phyloP scores from a whole-genome alignment of 2,797 vertebrate genomes.

The Tamandua tetradactyla region DNA sequence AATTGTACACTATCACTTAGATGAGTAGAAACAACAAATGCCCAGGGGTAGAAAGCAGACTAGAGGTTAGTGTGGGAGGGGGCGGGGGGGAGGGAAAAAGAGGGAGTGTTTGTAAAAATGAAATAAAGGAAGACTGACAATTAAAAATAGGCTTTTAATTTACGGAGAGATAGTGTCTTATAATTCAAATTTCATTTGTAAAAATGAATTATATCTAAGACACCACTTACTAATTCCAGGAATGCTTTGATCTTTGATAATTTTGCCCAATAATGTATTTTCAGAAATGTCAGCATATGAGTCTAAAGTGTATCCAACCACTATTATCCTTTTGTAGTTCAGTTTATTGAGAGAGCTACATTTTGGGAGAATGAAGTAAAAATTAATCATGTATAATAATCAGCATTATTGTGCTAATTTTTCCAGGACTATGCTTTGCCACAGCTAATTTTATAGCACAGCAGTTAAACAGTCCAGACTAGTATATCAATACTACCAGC shows the following conservation, averaged over 20 bases:
- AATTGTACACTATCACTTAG: too few species aligned
- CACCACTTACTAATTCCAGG: not conserved
- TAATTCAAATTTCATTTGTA: conserved; percentile 38
- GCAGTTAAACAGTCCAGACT: not conserved
- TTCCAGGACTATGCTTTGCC: not conserved
- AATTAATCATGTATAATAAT: not conserved
- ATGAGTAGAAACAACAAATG: too few species aligned
- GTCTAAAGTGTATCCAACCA: not conserved
- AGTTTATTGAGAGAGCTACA: not conserved
- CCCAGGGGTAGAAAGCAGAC: too few species aligned
- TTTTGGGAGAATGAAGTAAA: not conserved
- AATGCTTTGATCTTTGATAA: not conserved
- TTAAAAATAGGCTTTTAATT: not conserved
- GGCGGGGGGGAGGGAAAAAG: too few species aligned
- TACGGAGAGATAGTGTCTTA: not conserved
- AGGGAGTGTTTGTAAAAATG: too few species aligned
- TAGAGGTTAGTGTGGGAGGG: too few species aligned
- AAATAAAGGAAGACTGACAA: too few species aligned
- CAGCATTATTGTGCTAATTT: conserved; percentile 12
- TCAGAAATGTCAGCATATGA: not conserved
- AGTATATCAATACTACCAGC: not conserved
- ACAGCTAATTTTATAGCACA: not conserved
- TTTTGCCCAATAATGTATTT: not conserved
- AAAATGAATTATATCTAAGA: conserved; percentile 13
- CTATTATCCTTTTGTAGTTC: not conserved